phyloP scores from a whole-genome alignment of 2,113 vertebrate species.

The Motacilla alba region DNA sequence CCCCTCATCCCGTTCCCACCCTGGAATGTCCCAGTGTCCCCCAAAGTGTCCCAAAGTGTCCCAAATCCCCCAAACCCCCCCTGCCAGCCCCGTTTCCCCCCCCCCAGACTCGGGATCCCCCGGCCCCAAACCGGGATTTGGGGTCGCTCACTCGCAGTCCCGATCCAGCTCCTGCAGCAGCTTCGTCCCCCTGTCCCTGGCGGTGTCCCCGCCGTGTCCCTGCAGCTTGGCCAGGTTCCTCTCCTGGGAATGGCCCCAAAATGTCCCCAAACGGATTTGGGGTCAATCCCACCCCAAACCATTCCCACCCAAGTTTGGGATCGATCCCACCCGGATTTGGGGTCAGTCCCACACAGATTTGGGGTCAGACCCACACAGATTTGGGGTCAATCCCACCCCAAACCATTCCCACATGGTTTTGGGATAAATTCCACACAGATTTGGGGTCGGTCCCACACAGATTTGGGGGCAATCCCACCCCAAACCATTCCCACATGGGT shows the following conservation, averaged over 20 bases:
- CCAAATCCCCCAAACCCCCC: not conserved
- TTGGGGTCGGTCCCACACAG: not conserved
- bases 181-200: not conserved
- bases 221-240: constrained; percentile 48
- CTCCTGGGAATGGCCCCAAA: constrained; percentile 4
- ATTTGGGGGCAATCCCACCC: fast-evolving
- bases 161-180: constrained; percentile 53
- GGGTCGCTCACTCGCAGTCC: constrained; percentile 53
- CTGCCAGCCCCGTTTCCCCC: not conserved
- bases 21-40: not conserved
- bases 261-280: not conserved
- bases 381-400: not conserved
- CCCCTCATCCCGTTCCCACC: not conserved
- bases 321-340: not conserved
- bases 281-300: not conserved
- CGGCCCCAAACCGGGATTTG: not conserved
- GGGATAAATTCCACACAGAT: not conserved
- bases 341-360: not conserved
- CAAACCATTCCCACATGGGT: too few relatives aligned
- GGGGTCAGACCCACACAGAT: not conserved
- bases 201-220: not conserved
- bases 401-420: not conserved
- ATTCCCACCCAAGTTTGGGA: not conserved
- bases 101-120: not conserved
- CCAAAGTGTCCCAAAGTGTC: not conserved